Conservation (phyloP, 2,888 invertebrate genomes). For the Punctoribates punctum region DNA sequence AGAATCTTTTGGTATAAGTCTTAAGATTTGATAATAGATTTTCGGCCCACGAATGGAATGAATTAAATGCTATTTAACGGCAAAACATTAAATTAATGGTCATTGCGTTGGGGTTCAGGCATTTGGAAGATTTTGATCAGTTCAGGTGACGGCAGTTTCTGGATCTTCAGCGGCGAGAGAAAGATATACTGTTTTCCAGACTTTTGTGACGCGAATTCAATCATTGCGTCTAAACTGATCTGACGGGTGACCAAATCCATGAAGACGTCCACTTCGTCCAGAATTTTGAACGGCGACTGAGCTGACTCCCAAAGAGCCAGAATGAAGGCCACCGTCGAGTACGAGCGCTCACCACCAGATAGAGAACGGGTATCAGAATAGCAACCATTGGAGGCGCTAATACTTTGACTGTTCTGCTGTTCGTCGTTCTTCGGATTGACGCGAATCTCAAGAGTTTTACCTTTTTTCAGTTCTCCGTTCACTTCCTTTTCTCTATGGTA, state of each 20-base stretch:
- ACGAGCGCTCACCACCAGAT: conserved; percentile 93
- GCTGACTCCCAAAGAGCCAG: conserved; percentile 89
- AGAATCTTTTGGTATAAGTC: too few species aligned
- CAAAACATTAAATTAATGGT: neutral
- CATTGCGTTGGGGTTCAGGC: conserved; percentile 35
- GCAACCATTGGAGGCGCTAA: neutral
- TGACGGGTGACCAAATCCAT: conserved; percentile 85
- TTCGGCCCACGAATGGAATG: too few species aligned
- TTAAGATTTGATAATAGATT: too few species aligned
- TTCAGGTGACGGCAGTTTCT: conserved; percentile 37
- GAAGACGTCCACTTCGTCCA: conserved; percentile 96
- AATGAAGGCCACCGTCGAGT: conserved; percentile 89
- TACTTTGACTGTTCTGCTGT: neutral
- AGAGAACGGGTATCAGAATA: conserved; percentile 59
- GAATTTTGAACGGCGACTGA: conserved; percentile 83
- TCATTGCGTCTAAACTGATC: conserved; percentile 71
- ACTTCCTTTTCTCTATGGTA: conserved; percentile 51
- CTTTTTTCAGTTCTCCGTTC: conserved; percentile 39
- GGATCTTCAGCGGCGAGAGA: conserved; percentile 70
- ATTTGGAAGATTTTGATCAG: conserved; percentile 37
- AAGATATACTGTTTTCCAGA: conserved; percentile 72
- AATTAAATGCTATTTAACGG: too few species aligned
- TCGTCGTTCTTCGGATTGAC: conserved; percentile 49
- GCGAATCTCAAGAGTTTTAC: conserved; percentile 52
- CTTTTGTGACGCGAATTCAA: conserved; percentile 68